Evolutionary conservation across 1,140 invertebrate species (phyloP).

Genomic region (Tribolium castaneum): DNA sequence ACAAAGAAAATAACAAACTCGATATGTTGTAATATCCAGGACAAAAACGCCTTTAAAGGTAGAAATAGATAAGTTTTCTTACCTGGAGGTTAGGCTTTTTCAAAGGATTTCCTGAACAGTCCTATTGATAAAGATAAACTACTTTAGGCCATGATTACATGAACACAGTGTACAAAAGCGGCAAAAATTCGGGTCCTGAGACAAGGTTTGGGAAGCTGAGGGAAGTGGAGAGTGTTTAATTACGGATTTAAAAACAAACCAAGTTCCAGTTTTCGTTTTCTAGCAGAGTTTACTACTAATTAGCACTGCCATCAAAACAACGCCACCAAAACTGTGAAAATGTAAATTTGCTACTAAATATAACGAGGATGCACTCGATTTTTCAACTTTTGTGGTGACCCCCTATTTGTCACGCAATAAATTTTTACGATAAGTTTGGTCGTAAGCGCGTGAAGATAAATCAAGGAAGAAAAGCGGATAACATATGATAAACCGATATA

Average conservation of each 20-base stretch:
- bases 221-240: neutral
- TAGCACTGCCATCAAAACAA: neutral
- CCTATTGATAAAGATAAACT: neutral
- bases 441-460: constrained; percentile 51
- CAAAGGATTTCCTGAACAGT: neutral
- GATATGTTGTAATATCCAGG: too few relatives aligned
- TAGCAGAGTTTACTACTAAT: neutral
- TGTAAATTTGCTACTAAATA: neutral
- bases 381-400: neutral
- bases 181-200: neutral
- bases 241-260: neutral
- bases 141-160: neutral
- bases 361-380: neutral
- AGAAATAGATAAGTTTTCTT: neutral
- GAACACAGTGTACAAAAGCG: neutral
- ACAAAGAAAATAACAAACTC: too few relatives aligned
- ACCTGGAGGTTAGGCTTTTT: neutral
- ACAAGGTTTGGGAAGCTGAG: neutral
- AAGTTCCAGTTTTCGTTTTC: neutral
- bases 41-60: too few relatives aligned
- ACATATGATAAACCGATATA: constrained; percentile 56
- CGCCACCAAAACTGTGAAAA: neutral
- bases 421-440: constrained; percentile 25
- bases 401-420: constrained; percentile 21
- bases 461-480: constrained; percentile 50